Base-by-base conservation (phyloP, 2,113 vertebrate species). In the Poeciliopsis occidentalis region DNA sequence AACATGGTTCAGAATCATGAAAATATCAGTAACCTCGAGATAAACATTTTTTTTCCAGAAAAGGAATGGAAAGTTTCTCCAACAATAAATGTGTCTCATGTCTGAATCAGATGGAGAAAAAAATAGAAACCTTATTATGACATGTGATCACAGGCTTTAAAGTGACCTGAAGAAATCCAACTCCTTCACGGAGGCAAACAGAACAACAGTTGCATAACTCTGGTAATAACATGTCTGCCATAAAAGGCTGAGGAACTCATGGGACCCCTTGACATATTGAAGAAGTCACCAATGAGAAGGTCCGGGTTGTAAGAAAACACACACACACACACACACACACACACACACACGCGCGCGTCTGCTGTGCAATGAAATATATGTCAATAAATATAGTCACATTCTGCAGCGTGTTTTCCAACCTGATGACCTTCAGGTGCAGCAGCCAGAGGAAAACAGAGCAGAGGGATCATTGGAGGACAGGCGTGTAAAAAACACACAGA, bases 341-440 rank as follows among this genome's bases (percentile, higher is more conserved):
- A 34, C 34, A 34, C 51, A 15, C 39, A 13, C 76, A 81, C 54
- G 73, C 39, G 32, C 76, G 67, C 39, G 1, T 31, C 60, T 1
- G 31, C 64, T 27, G 34, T 29, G 47, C 76, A 70, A 41, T 84
- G 86, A 85, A 92, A 92, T 72, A 90, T 84, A 89, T 84, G 84
- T 78, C 79, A 91, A 89, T 88, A 88, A 82, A 92, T 80, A 87
- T 76, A 86, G 90, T 82, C 60, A 1, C 57, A 60, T 41, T 32
- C 19, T 84, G 63, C 29, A 31, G 61, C 8, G 13, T 78, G 83
- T 61, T 69, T 64, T 74, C 67, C 61, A 39, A 51, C 60, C 67
- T 89, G 90, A 92, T 89, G 90, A 92, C 91, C 85, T 90, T 91
- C 84, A 79, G 73, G 86, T 75, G 71, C 70, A 63, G 60, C 57